phyloP scores from a whole-genome alignment of 2,797 vertebrate genomes.

The Sebastes steindachneri region DNA sequence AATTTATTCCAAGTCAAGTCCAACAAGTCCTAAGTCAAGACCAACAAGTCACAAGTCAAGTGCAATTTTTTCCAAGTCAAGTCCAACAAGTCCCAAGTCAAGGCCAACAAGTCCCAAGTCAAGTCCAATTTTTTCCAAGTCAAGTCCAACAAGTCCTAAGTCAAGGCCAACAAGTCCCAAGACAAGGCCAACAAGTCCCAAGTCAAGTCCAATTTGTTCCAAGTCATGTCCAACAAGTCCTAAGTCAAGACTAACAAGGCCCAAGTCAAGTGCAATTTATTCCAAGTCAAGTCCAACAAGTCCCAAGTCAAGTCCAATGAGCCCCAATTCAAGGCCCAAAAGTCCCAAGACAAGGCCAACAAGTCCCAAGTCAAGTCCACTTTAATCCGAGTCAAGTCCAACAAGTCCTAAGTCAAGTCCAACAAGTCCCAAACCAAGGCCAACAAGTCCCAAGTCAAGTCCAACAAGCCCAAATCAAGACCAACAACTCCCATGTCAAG shows the following conservation, averaged over 20 bases:
- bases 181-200: neutral
- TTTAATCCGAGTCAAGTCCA: no score
- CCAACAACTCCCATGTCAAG: no score
- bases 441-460: no score
- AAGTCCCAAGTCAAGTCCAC: neutral
- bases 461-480: neutral
- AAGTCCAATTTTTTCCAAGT: no score
- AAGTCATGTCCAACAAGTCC: neutral
- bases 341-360: fast-evolving
- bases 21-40: no score
- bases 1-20: no score
- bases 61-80: neutral
- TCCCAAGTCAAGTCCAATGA: neutral
- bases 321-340: no score
- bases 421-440: no score
- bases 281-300: neutral
- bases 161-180: neutral
- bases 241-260: neutral
- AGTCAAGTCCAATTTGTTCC: neutral
- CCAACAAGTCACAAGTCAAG: neutral
- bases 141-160: neutral
- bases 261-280: neutral
- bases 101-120: neutral
- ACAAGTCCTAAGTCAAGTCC: neutral
- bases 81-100: neutral